Base-by-base conservation (phyloP, 2,797 vertebrate species). In the Hafferia zeledoni region DNA sequence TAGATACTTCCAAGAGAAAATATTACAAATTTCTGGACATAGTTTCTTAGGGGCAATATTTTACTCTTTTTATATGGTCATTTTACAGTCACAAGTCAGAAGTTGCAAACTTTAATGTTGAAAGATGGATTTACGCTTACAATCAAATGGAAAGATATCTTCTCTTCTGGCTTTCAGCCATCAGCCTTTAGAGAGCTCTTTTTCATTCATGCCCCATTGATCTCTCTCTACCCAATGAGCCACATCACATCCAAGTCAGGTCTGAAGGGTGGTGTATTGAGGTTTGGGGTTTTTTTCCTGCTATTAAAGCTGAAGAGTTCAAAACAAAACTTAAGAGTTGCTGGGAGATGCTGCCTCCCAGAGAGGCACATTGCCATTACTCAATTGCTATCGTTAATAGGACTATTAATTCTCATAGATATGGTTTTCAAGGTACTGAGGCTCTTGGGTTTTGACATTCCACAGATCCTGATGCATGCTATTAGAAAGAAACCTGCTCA, bases 21-120 rank as follows among this genome's bases (percentile, higher is more conserved):
- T 31, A 50, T 63, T 55, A 39, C 35, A 59, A 82, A 68, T 27
- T 81, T 84, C 50, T 61, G 59, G 30, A 56, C 70, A 60, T 5
- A 49, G 23, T 59, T 90, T 75, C 43, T 52, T 52, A 56, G 76
- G 15, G 49, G 64, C 44, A 68, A 61, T 49, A 19, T 72, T 89
- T 49, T 76, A 60, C 31, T 65, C 28, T 44, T 65, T 93, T 81
- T 69, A 53, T 65, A 4, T 31, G 43, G 53, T n/a, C 77, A 69
- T 92, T 93, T 82, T 92, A 65, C 55, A 76, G 67, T 69, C 70
- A 79, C 15, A 69, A 83, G 39, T 75, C 74, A 90, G 78, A 89
- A 87, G 57, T 2, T 72, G 25, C 55, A 94, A 84, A 90, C 57
- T 83, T 91, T 55, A 65, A 43, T 69, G 47, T 12, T 87, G 63